Conservation (phyloP, 2,888 invertebrate species). For the Drosophila paranaensis region DNA sequence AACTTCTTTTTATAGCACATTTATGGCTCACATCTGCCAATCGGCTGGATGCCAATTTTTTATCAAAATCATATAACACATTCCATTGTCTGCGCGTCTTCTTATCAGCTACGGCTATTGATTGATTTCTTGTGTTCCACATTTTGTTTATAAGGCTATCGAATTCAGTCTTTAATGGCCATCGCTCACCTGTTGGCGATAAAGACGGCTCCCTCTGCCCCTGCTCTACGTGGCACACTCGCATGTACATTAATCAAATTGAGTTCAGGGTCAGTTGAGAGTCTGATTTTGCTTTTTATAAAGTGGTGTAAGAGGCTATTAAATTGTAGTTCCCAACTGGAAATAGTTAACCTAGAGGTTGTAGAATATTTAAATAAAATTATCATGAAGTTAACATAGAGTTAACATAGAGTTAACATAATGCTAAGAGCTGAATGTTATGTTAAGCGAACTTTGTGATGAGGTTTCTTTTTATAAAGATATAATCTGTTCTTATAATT, state of each 20-base stretch:
- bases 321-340: constrained; percentile 10
- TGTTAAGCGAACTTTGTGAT: not conserved
- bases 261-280: constrained; percentile 43
- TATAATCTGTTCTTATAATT: not conserved
- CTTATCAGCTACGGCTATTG: constrained; percentile 46
- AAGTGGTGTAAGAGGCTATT: constrained; percentile 3
- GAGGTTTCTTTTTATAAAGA: too few relatives aligned
- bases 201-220: constrained; percentile 9
- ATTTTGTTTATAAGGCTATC: constrained; percentile 40
- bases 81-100: constrained; percentile 5
- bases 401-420: constrained; percentile 3
- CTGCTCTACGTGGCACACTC: constrained; percentile 1
- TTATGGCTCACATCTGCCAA: constrained; percentile 23
- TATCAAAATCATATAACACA: constrained; percentile 21
- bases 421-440: not conserved
- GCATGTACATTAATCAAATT: constrained; percentile 40
- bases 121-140: constrained; percentile 58
- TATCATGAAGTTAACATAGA: not conserved
- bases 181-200: constrained; percentile 36
- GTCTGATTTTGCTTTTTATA: not conserved
- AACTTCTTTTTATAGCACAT: constrained; percentile 10
- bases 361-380: constrained; percentile 8
- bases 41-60: constrained; percentile 38
- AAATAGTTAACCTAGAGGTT: constrained; percentile 7
- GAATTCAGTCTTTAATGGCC: constrained; percentile 33